Conservation (phyloP, 1,140 invertebrate species). For the Drosophila azteca region DNA sequence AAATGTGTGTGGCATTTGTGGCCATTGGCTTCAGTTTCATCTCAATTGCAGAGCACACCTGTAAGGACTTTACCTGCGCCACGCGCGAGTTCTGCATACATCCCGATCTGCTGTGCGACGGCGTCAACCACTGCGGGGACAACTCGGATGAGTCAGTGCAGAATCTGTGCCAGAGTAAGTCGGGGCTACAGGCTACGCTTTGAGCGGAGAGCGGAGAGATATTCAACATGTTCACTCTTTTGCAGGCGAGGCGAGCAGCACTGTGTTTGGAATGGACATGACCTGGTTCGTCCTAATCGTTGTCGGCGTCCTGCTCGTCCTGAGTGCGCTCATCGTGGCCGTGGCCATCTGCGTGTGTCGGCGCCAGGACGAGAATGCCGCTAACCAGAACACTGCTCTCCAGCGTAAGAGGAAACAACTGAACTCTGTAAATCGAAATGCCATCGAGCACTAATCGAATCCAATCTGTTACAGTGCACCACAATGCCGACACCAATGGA, state of each 20-base stretch:
- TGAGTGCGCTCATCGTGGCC: slow-evolving; percentile 88
- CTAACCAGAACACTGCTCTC: slow-evolving; percentile 82
- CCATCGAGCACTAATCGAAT: neutral
- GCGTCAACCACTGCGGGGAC: slow-evolving; percentile 96
- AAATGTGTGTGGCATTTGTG: too few species aligned
- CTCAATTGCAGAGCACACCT: slow-evolving; percentile 90
- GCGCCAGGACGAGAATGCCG: slow-evolving; percentile 85
- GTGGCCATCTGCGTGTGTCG: slow-evolving; percentile 90
- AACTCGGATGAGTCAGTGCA: slow-evolving; percentile 94
- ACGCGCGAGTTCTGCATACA: slow-evolving; percentile 95
- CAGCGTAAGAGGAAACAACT: slow-evolving; percentile 56
- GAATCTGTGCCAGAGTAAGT: slow-evolving; percentile 91
- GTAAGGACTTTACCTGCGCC: slow-evolving; percentile 94
- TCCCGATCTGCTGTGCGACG: slow-evolving; percentile 94
- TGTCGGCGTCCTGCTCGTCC: slow-evolving; percentile 87
- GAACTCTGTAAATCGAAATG: slow-evolving; percentile 1
- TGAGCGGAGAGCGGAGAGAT: too few species aligned
- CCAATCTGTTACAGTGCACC: slow-evolving; percentile 87
- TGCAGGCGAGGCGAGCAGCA: slow-evolving; percentile 89
- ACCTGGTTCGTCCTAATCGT: slow-evolving; percentile 90
- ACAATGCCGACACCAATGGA: slow-evolving; percentile 92
- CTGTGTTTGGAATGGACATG: slow-evolving; percentile 89
- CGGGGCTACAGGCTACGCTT: too few species aligned
- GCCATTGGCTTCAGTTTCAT: neutral
- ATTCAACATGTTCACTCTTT: slow-evolving; percentile 20